Evolutionary conservation across 2,888 invertebrate genomes (phyloP), one percentile per base, ranked within the genome.

Genomic region (Plagiodera versicolora): DNA sequence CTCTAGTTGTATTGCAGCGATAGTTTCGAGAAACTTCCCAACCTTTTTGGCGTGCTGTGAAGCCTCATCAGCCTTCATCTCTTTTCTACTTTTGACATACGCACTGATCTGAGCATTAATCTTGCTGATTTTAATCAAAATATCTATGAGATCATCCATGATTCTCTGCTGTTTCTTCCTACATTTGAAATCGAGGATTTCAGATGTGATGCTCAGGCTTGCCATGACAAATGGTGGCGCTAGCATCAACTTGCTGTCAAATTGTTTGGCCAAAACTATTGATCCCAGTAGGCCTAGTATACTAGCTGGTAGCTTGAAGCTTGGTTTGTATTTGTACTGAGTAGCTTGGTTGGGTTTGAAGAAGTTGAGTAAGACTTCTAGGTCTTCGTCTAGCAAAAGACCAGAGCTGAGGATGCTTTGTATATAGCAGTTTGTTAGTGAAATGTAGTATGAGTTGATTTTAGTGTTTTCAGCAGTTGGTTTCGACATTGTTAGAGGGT

Each of bases 381-480:
- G 64, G 57, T 73, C 73, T 61, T 73, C 73, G 45, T 73, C 73
- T 28, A 73, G 55, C 6, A 73, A 58, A 28, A 71, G 59, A 19
- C 68, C 69, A 1, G 72, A 73, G 57, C 70, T 65, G 20, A 72
- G 58, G 19, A 72, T 70, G 17, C 63, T 65, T 49, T 58, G 68
- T 17, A 63, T 52, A 58, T 69, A 65, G 19, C 62, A 56, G 47
- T 65, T 58, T 35, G 66, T 48, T 47, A 71, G 53, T 14, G 60
- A 57, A 0, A 59, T 62, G 55, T 66, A 66, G 48, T 64, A 63
- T 3, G 52, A 39, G 11, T 35, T 14, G 1, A 11, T 39, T 32
- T 32, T 4, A 18, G 10, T 11, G 28, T 24, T 4, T n/a, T n/a
- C 17, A 11, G 19, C 9, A 19, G 14, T 24, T 24, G 11, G 24